Conservation (phyloP, 1,140 invertebrate species). For the Pseudomyrmex flavicornis region DNA sequence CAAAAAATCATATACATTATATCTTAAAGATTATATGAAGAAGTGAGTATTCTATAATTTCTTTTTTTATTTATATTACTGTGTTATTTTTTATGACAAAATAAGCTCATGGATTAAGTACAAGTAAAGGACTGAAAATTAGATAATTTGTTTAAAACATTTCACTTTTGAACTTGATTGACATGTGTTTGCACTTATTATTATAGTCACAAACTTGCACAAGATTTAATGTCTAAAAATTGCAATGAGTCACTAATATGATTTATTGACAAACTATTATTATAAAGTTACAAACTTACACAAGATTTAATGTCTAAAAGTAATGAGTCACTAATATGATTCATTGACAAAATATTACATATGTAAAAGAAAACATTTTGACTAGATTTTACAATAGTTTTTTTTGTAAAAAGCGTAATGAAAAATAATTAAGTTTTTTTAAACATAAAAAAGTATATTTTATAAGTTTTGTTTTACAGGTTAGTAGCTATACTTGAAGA, state of each 20-base stretch:
- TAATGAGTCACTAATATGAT: neutral
- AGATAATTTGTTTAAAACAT: no score
- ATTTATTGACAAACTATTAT: no score
- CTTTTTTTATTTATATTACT: neutral
- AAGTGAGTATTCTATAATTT: conserved; percentile 87
- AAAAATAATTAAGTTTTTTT: conserved; percentile 20
- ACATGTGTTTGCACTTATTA: no score
- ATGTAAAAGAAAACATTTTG: neutral
- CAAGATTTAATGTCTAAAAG: no score
- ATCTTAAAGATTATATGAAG: conserved; percentile 99
- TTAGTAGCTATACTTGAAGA: conserved; percentile 93
- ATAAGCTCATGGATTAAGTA: neutral
- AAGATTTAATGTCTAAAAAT: neutral
- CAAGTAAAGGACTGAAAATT: no score
- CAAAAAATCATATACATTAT: conserved; percentile 95
- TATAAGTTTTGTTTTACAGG: conserved; percentile 85
- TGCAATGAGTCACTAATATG: no score
- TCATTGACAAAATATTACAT: neutral
- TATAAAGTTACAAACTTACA: no score
- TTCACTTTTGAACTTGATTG: no score
- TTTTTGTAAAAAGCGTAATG: neutral
- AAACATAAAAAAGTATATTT: conserved; percentile 35
- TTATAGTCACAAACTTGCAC: no score
- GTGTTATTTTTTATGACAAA: neutral
- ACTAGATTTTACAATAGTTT: neutral